Percentiles rank a stretch among this genome's conserved stretches.
phyloP scores from a whole-genome alignment of 2,113 vertebrate species.

The Gopherus flavomarginatus region DNA sequence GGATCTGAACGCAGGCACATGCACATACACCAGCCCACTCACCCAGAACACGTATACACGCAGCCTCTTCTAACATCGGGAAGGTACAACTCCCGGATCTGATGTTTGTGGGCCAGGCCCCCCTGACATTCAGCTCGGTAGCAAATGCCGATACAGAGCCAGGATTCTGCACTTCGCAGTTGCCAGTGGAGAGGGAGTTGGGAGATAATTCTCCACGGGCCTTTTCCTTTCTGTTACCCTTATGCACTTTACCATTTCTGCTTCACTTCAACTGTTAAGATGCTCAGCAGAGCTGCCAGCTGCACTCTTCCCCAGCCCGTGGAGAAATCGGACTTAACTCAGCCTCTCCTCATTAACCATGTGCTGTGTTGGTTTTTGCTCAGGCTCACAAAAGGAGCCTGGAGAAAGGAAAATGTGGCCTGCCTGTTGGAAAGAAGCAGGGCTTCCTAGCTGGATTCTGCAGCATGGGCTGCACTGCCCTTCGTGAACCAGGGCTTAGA shows the following conservation, averaged over 20 bases:
- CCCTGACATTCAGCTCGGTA: neutral
- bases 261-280: neutral
- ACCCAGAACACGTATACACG: neutral
- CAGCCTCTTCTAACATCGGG: neutral
- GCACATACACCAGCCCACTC: neutral
- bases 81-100: neutral
- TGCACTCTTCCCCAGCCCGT: neutral
- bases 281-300: neutral
- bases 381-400: neutral
- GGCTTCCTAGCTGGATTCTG: neutral
- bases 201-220: neutral
- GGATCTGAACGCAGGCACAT: neutral
- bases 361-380: neutral
- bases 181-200: neutral
- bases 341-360: neutral
- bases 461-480: fast-evolving
- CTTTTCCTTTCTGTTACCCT: neutral
- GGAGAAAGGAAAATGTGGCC: neutral
- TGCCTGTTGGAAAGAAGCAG: neutral
- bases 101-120: neutral
- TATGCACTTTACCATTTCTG: neutral
- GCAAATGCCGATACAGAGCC: neutral
- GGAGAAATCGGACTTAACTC: neutral
- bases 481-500: neutral
- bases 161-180: neutral